Percentiles rank a stretch among this genome's conserved stretches.
These are phyloP conservation scores for Amiota mariae DNA, from an alignment of 2,888 invertebrate genomes.

Conservation along the genomic window DNA sequence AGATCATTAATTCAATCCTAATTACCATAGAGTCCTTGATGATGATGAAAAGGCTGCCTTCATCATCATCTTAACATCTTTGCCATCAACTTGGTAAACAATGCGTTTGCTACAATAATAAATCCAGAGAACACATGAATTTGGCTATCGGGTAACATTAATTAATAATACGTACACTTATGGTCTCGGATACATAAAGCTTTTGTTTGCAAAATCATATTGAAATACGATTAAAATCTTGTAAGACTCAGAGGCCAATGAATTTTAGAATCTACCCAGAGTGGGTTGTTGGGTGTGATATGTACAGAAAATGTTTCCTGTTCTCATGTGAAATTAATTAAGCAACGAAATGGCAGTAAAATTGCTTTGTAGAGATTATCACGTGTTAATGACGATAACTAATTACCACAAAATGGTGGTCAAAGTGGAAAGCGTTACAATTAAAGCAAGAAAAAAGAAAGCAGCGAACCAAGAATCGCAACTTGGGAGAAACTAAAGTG, in stretches of 20 bases:
- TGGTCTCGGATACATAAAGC: background rate
- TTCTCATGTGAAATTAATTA: conserved; percentile 15
- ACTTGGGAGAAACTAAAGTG: background rate
- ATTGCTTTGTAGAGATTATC: conserved; percentile 13
- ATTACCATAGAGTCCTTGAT: too few relatives aligned
- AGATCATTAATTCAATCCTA: too few relatives aligned
- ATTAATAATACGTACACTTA: background rate
- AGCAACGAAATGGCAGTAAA: background rate
- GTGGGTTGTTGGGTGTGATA: too few relatives aligned
- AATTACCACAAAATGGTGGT: conserved; percentile 17
- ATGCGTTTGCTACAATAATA: too few relatives aligned
- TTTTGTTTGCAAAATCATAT: background rate
- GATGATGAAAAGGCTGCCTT: too few relatives aligned
- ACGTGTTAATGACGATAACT: conserved; percentile 21
- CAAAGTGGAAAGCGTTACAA: background rate
- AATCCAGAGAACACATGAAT: too few relatives aligned
- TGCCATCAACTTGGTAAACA: too few relatives aligned
- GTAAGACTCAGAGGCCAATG: background rate
- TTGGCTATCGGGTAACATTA: background rate
- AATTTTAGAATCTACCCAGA: background rate
- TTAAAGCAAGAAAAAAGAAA: conserved; percentile 4
- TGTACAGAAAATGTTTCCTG: too few relatives aligned
- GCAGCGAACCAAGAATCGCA: background rate
- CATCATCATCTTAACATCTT: too few relatives aligned
- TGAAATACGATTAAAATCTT: conserved; percentile 10